phyloP scores from a whole-genome alignment of 2,797 vertebrate genomes.

The Onychomys arenicola region DNA sequence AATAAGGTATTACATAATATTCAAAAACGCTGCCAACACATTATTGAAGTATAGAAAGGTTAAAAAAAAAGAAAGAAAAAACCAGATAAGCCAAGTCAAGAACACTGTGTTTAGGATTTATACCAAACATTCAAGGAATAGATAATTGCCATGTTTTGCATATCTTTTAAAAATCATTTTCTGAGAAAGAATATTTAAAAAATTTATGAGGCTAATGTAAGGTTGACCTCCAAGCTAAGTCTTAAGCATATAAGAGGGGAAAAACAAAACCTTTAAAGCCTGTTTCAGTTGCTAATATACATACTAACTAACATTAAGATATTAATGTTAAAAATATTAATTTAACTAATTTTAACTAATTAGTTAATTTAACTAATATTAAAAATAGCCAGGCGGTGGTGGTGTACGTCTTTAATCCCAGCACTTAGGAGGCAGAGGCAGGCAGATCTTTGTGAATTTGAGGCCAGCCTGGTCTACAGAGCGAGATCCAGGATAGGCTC shows the following conservation, averaged over 20 bases:
- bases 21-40: not conserved
- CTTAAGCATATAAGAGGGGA: not conserved
- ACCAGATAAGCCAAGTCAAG: not conserved
- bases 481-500: too few relatives aligned
- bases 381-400: too few relatives aligned
- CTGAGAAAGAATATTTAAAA: not conserved
- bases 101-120: not conserved
- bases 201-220: slow-evolving; percentile 14
- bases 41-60: not conserved
- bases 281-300: not conserved
- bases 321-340: too few relatives aligned
- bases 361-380: too few relatives aligned
- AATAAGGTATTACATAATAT: slow-evolving; percentile 7
- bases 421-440: too few relatives aligned
- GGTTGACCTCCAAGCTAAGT: not conserved
- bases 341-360: too few relatives aligned
- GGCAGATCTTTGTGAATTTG: too few relatives aligned
- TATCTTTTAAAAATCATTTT: not conserved
- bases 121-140: not conserved
- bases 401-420: too few relatives aligned
- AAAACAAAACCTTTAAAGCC: not conserved
- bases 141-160: not conserved
- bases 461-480: too few relatives aligned
- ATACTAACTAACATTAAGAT: not conserved
- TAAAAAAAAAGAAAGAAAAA: not conserved